Percentiles rank a stretch among this genome's conserved stretches.
Conservation (phyloP, 2,888 invertebrate genomes). For the Kuschelorhynchus macadamiae region DNA sequence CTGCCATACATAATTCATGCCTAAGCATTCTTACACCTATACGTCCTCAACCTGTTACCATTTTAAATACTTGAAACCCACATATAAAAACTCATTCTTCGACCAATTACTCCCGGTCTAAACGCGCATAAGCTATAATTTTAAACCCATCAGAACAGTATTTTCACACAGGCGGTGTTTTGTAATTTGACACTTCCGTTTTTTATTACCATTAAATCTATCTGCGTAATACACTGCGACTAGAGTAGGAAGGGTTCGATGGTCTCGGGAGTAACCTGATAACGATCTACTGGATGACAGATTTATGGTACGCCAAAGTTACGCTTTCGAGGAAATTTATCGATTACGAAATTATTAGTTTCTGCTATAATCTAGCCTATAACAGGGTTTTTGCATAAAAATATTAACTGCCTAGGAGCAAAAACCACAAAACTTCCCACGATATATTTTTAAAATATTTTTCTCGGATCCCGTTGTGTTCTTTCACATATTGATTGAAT, state of each 20-base stretch:
- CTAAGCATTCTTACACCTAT: constrained; percentile 41
- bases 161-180: constrained; percentile 67
- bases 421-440: too few relatives aligned
- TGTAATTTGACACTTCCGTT: constrained; percentile 68
- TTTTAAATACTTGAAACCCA: constrained; percentile 44
- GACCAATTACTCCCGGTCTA: constrained; percentile 43
- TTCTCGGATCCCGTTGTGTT: too few relatives aligned
- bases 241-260: constrained; percentile 29
- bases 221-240: constrained; percentile 12
- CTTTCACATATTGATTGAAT: too few relatives aligned
- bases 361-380: background rate
- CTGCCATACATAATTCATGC: constrained; percentile 42
- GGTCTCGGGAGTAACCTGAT: constrained; percentile 42
- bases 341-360: constrained; percentile 23
- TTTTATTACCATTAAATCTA: constrained; percentile 65
- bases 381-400: too few relatives aligned
- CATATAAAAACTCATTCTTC: constrained; percentile 38
- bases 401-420: too few relatives aligned
- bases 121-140: constrained; percentile 59
- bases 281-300: constrained; percentile 45
- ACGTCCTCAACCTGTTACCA: constrained; percentile 49
- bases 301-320: constrained; percentile 32
- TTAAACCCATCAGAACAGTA: constrained; percentile 68
- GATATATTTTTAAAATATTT: too few relatives aligned
- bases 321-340: constrained; percentile 22